These are phyloP conservation scores for Ictalurus furcatus DNA, from an alignment of 2,113 vertebrate genomes.

Conservation along the genomic window DNA sequence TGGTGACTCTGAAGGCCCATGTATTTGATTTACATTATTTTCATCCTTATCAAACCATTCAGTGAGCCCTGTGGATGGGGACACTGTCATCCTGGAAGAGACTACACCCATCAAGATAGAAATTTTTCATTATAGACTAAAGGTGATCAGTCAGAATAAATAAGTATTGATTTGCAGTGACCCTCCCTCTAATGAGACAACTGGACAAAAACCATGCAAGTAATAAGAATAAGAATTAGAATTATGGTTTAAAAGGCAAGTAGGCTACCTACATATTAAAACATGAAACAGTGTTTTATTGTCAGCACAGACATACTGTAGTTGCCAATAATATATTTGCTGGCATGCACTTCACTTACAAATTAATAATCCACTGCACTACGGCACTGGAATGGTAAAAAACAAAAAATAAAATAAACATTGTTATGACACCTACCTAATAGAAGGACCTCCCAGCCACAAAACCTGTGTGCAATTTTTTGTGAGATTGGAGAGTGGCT, in stretches of 20 bases:
- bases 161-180: background rate
- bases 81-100: background rate
- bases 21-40: background rate
- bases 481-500: constrained; percentile 51
- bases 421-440: constrained; percentile 56
- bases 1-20: background rate
- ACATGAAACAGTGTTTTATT: background rate
- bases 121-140: background rate
- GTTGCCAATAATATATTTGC: constrained; percentile 46
- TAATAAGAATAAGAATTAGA: background rate
- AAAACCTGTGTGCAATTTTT: constrained; percentile 68
- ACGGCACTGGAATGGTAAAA: constrained; percentile 35
- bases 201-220: background rate
- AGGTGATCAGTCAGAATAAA: background rate
- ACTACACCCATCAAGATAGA: background rate
- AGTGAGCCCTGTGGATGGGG: background rate
- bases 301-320: constrained; percentile 48
- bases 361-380: constrained; percentile 26
- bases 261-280: background rate
- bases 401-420: constrained; percentile 36
- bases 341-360: background rate
- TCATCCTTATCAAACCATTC: no score
- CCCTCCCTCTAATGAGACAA: background rate
- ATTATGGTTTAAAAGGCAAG: background rate
- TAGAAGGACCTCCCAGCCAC: constrained; percentile 4